phyloP scores from a whole-genome alignment of 2,888 invertebrate species.

The Acrocyrtus sp. region DNA sequence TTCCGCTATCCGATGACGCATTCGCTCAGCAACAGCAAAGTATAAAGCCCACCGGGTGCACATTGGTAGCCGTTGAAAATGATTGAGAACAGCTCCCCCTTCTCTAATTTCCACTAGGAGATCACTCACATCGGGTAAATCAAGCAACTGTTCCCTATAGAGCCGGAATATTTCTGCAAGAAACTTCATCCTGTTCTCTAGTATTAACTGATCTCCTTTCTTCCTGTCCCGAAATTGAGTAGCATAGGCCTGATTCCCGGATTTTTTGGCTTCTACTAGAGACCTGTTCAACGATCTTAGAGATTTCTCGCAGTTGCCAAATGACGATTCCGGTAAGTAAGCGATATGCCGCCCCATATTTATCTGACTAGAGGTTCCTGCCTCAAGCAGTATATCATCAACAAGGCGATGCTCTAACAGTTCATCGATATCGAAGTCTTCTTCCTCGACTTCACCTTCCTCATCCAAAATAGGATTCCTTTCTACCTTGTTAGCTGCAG shows the following conservation, averaged over 20 bases:
- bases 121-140: conserved; percentile 46
- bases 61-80: conserved; percentile 21
- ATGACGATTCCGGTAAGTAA: conserved; percentile 28
- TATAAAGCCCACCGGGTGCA: conserved; percentile 57
- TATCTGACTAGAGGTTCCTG: conserved; percentile 21
- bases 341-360: conserved; percentile 17
- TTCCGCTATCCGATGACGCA: conserved; percentile 61
- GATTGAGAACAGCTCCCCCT: background rate
- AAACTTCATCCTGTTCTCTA: conserved; percentile 34
- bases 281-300: conserved; percentile 10
- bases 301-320: conserved; percentile 16
- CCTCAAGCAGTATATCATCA: conserved; percentile 53
- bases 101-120: conserved; percentile 18
- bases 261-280: conserved; percentile 4
- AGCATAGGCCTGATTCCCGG: conserved; percentile 5
- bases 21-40: conserved; percentile 51
- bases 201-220: background rate
- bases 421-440: conserved; percentile 62
- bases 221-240: background rate
- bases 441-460: conserved; percentile 42
- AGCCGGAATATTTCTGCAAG: conserved; percentile 36
- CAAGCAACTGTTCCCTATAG: conserved; percentile 36
- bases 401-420: conserved; percentile 51
- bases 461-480: background rate
- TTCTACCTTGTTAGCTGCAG: background rate